Evolutionary conservation across 2,797 vertebrate genomes (phyloP), one percentile per base, ranked within the genome.

Genomic region (Pipistrellus pygmaeus): DNA sequence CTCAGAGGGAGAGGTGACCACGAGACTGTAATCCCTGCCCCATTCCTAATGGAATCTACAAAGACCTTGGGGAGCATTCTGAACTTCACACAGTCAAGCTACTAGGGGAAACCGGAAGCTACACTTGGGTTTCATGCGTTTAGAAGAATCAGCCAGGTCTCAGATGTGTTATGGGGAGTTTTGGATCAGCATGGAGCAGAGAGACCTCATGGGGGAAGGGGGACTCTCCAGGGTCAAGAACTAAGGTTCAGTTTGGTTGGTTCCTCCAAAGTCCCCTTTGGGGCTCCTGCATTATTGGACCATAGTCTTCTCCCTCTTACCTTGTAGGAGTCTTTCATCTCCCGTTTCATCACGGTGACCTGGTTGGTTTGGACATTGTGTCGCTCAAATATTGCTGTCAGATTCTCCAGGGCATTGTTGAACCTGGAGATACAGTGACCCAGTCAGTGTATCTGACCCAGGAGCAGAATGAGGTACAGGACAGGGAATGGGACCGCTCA

Each of bases 401-500:
- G 93, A 41, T 95, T 97, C 27, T 13, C 57, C 60, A 97, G 23
- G 48, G 95, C 96, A 46, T 46, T 53, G 53, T 97, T 93, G 90
- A 97, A 60, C 92, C 98, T 98, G 66, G 71, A 92, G 85, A 96
- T 15, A 91, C 48, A 80, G 17, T 32, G 66, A 53, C 13, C 32
- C 60, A 71, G 35, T 94, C 69, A 94, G 57, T 71, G 48, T 38
- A 82, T 35, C 51, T 27, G 4, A 44, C n/a, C n/a, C n/a, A 53
- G 38, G 35, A 53, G 35, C n/a, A 69, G 69, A 17, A 80, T 46
- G 73, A 44, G n/a, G 48, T 44, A 3, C n/a, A 35, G 3, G 44
- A 14, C 25, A 76, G 80, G 69, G 81, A 38, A 76, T 3, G 64
- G 66, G 71, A 35, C 10, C 51, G 62, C 95, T 98, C 76, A 99